Conservation (phyloP, 2,888 invertebrate species). For the Acronicta aceris region DNA sequence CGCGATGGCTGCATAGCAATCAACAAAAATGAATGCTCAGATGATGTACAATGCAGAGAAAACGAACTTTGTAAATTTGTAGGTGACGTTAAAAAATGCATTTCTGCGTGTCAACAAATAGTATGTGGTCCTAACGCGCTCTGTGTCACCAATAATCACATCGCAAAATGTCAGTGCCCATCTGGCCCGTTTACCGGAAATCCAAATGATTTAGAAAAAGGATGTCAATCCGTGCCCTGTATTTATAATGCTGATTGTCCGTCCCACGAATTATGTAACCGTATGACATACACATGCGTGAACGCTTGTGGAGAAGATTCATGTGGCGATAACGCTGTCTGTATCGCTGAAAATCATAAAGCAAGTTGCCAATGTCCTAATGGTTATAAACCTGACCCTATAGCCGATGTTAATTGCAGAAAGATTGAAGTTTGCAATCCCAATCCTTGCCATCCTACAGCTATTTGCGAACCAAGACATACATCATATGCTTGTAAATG, state of each 20-base stretch:
- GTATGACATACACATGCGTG: slow-evolving; percentile 94
- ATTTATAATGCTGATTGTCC: slow-evolving; percentile 96
- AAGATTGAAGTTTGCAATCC: slow-evolving; percentile 92
- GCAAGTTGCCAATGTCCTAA: slow-evolving; percentile 95
- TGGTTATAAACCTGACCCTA: slow-evolving; percentile 94
- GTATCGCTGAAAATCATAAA: slow-evolving; percentile 95
- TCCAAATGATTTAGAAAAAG: slow-evolving; percentile 93
- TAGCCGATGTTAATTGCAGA: slow-evolving; percentile 95
- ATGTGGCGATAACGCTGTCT: slow-evolving; percentile 96
- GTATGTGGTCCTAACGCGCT: slow-evolving; percentile 96
- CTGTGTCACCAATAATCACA: slow-evolving; percentile 96
- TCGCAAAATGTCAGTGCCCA: slow-evolving; percentile 96
- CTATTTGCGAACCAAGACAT: slow-evolving; percentile 92
- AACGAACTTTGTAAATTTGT: slow-evolving; percentile 93
- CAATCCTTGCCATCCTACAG: slow-evolving; percentile 94
- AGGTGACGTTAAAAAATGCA: slow-evolving; percentile 91
- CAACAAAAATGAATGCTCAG: slow-evolving; percentile 93
- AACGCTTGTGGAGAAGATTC: slow-evolving; percentile 94
- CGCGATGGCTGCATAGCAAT: slow-evolving; percentile 94
- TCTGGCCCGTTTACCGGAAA: slow-evolving; percentile 96
- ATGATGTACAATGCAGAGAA: slow-evolving; percentile 95
- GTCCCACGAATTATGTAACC: slow-evolving; percentile 93
- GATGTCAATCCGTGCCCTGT: slow-evolving; percentile 95
- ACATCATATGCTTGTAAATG: slow-evolving; percentile 94
- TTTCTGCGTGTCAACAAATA: slow-evolving; percentile 93